Percentiles rank a stretch among this genome's conserved stretches.
These are phyloP conservation scores for Phrynocephalus versicolor DNA, from an alignment of 2,113 vertebrate species.

Conservation along the genomic window DNA sequence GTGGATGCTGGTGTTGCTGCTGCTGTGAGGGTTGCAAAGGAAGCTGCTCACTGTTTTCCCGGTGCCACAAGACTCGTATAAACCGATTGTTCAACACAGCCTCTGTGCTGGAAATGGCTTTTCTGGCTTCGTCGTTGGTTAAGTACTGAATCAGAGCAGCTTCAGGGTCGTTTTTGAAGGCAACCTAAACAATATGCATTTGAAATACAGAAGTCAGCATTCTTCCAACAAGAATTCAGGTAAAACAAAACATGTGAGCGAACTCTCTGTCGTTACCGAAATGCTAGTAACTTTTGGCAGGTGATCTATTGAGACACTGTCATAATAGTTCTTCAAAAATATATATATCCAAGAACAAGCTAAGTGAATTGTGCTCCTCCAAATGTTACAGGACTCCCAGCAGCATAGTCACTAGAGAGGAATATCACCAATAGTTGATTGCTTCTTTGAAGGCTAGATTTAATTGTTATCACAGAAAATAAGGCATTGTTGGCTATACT, in stretches of 20 bases:
- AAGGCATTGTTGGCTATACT: too few relatives aligned
- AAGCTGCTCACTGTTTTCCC: slow-evolving; percentile 78
- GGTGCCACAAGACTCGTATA: slow-evolving; percentile 94
- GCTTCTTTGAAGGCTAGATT: too few relatives aligned
- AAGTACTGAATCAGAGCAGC: slow-evolving; percentile 94
- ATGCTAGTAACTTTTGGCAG: fast-evolving
- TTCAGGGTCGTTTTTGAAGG: slow-evolving; percentile 92
- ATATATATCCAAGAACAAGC: too few relatives aligned
- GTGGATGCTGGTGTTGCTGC: slow-evolving; percentile 59
- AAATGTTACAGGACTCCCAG: not conserved
- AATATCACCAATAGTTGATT: too few relatives aligned
- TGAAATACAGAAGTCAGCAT: not conserved
- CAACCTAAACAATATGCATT: slow-evolving; percentile 79
- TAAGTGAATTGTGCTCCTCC: too few relatives aligned
- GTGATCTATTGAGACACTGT: not conserved
- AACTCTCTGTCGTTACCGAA: not conserved
- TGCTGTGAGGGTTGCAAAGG: slow-evolving; percentile 68
- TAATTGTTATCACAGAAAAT: too few relatives aligned
- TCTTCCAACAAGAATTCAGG: not conserved
- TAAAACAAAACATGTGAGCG: not conserved
- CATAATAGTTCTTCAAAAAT: not conserved
- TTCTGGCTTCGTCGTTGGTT: slow-evolving; percentile 89
- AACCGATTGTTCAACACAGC: slow-evolving; percentile 96
- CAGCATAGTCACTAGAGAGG: not conserved
- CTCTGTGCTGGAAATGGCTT: slow-evolving; percentile 93